Percentiles rank a stretch among this genome's conserved stretches.
Evolutionary conservation across 2,888 invertebrate species (phyloP).

Genomic region (Hemithea aestivaria): DNA sequence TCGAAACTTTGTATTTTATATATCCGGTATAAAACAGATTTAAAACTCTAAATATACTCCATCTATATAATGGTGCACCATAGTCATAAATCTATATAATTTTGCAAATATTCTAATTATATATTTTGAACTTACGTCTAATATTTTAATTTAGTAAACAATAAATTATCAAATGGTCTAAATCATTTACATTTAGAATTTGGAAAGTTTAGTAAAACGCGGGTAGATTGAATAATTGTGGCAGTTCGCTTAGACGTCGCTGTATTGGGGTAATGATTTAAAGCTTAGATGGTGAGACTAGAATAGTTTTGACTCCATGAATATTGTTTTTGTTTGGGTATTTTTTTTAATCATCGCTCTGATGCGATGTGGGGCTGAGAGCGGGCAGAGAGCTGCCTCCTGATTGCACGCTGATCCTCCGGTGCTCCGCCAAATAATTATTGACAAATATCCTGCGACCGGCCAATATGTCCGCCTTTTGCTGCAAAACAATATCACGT

Average conservation of each 20-base stretch:
- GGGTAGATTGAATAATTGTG: conserved; percentile 25
- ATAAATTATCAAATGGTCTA: conserved; percentile 47
- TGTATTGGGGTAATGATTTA: conserved; percentile 8
- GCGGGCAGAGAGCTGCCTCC: conserved; percentile 74
- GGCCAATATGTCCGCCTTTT: conserved; percentile 80
- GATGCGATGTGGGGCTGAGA: conserved; percentile 75
- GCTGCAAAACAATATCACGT: conserved; percentile 74
- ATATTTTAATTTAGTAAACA: conserved; percentile 51
- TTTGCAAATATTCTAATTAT: conserved; percentile 39
- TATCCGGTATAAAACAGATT: conserved; percentile 42
- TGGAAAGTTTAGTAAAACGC: conserved; percentile 30
- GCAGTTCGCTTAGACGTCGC: conserved; percentile 20
- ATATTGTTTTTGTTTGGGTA: conserved; percentile 24
- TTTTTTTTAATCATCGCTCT: conserved; percentile 68
- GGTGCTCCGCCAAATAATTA: conserved; percentile 80
- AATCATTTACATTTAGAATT: conserved; percentile 52
- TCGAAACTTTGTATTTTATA: conserved; percentile 32
- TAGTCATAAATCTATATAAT: conserved; percentile 64
- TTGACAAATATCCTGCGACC: conserved; percentile 80
- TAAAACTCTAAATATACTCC: conserved; percentile 47
- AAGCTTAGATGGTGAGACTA: conserved; percentile 12
- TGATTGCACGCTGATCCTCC: conserved; percentile 79
- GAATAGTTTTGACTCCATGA: conserved; percentile 4
- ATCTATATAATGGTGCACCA: conserved; percentile 71
- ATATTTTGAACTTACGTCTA: conserved; percentile 35